Conservation (phyloP, 2,113 vertebrate species). For the Nyctereutes procyonoides region DNA sequence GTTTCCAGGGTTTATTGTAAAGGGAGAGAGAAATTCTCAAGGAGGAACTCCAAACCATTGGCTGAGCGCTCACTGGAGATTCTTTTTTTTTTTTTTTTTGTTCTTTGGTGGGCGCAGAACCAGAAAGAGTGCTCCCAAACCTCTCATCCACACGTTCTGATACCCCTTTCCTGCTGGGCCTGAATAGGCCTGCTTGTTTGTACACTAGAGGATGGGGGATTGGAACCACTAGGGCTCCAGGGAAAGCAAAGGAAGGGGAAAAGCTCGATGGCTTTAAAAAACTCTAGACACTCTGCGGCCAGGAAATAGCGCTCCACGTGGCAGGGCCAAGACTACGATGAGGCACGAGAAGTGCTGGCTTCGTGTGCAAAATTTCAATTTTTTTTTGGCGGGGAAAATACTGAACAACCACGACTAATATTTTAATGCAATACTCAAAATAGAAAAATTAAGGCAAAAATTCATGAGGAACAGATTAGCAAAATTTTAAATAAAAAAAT, state of each 20-base stretch:
- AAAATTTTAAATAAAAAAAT: conserved; percentile 8
- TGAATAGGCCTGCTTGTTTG: background rate
- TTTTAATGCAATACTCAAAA: background rate
- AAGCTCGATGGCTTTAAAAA: background rate
- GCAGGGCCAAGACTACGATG: background rate
- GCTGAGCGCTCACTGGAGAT: background rate
- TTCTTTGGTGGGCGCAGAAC: background rate
- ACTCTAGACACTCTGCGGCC: background rate
- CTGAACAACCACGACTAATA: background rate
- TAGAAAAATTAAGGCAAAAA: background rate
- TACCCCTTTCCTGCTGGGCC: background rate
- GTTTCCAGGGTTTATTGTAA: conserved; percentile 24
- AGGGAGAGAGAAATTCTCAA: background rate
- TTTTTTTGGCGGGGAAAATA: background rate
- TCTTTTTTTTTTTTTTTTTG: background rate
- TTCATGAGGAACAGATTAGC: background rate
- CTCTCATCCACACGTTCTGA: background rate
- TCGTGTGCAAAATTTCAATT: background rate
- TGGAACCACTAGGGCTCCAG: fast-evolving
- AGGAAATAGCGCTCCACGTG: background rate
- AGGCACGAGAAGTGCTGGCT: background rate
- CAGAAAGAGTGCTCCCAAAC: background rate
- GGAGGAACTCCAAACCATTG: background rate
- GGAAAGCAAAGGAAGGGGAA: background rate
- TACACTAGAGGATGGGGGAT: too few relatives aligned